Evolutionary conservation across 1,140 invertebrate species (phyloP).

Genomic region (Calephelis virginiensis): DNA sequence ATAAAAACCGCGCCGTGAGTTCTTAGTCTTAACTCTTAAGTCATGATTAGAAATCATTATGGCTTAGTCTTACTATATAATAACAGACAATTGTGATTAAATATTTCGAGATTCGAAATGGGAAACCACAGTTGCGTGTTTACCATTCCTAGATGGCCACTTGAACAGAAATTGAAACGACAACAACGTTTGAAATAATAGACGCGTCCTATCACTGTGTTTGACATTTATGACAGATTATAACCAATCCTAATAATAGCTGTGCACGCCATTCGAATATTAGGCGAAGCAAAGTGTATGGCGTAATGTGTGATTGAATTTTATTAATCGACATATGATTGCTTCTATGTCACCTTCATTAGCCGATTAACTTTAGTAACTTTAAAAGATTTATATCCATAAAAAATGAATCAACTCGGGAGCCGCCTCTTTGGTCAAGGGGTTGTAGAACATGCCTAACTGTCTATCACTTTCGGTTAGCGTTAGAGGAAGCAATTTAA

Average conservation of each 20-base stretch:
- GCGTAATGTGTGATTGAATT: constrained; percentile 56
- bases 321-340: constrained; percentile 67
- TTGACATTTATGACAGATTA: constrained; percentile 76
- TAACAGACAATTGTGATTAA: background rate
- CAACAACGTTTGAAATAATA: constrained; percentile 64
- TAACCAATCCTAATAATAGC: constrained; percentile 65
- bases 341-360: constrained; percentile 23
- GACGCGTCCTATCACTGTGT: constrained; percentile 46
- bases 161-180: constrained; percentile 54
- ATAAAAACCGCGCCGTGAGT: no score
- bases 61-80: no score
- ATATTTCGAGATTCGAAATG: constrained; percentile 31
- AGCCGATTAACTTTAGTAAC: constrained; percentile 14
- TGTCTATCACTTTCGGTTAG: no score
- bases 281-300: constrained; percentile 59
- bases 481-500: no score
- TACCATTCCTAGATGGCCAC: constrained; percentile 41
- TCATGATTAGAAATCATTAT: no score
- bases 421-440: no score
- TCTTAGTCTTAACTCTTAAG: no score
- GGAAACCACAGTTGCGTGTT: constrained; percentile 57
- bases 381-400: background rate
- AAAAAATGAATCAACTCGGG: no score
- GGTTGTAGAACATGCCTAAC: no score
- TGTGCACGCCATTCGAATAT: constrained; percentile 70